These are phyloP conservation scores for Perodicticus potto DNA, from an alignment of 2,797 vertebrate genomes.

Conservation along the genomic window DNA sequence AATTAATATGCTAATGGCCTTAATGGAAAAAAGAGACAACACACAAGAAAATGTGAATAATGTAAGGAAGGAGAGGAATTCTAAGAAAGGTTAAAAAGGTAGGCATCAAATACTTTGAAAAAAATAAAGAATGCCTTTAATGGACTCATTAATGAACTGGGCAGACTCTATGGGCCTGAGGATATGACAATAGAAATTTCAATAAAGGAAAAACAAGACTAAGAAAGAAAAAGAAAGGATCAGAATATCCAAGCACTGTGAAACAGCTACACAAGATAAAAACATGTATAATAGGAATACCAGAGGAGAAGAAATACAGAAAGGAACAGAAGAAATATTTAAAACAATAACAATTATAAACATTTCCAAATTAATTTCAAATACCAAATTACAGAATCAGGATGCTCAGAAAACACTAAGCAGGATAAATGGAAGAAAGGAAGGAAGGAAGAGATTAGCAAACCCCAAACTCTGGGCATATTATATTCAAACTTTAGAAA, in stretches of 20 bases:
- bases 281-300: background rate
- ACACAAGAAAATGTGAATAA: background rate
- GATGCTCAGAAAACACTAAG: background rate
- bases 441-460: no score
- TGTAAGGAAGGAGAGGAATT: background rate
- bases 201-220: background rate
- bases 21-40: background rate
- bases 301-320: background rate
- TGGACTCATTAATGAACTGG: background rate
- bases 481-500: background rate
- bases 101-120: background rate
- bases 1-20: background rate
- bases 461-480: background rate
- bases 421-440: background rate
- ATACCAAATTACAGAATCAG: background rate
- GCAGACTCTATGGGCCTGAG: background rate
- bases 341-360: background rate
- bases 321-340: background rate
- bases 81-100: background rate
- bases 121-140: background rate
- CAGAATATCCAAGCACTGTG: background rate
- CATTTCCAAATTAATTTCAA: background rate
- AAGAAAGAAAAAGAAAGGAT: background rate
- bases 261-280: background rate
- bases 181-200: background rate